Conservation (phyloP, 1,140 invertebrate genomes). For the Adelges cooleyi region DNA sequence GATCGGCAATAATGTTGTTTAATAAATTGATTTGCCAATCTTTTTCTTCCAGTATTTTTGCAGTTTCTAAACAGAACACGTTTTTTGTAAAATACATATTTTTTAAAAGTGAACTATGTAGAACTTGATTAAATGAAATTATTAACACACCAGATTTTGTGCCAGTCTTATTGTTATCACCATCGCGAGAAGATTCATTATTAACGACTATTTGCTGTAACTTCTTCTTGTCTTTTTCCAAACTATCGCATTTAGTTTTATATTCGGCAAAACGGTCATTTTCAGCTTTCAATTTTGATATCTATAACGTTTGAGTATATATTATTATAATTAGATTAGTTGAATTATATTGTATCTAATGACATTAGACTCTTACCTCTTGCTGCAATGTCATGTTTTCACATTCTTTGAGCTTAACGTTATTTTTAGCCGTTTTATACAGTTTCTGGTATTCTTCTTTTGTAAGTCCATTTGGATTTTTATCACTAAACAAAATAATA, state of each 20-base stretch:
- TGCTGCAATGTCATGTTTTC: constrained; percentile 12
- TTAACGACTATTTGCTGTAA: constrained; percentile 10
- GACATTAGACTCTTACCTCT: too few species aligned
- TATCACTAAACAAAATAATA: neutral
- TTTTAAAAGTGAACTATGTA: neutral
- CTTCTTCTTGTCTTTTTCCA: constrained; percentile 15
- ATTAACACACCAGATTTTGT: neutral
- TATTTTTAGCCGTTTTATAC: constrained; percentile 12
- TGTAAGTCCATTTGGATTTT: neutral
- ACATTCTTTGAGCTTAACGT: constrained; percentile 20
- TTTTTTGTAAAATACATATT: neutral
- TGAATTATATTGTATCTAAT: too few species aligned
- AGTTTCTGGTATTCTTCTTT: constrained; percentile 23
- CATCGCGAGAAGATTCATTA: neutral
- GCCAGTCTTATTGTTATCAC: neutral
- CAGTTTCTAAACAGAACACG: neutral
- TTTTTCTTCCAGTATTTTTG: constrained; percentile 21
- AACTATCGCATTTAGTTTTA: constrained; percentile 6
- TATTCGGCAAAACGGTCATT: neutral
- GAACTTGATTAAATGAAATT: neutral
- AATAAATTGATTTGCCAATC: constrained; percentile 25
- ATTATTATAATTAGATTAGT: too few species aligned
- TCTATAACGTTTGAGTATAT: neutral
- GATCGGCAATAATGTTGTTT: constrained; percentile 13
- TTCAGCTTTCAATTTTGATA: constrained; percentile 7